Evolutionary conservation across 2,888 invertebrate species (phyloP).

Genomic region (Amblyjoppa fuscipennis): DNA sequence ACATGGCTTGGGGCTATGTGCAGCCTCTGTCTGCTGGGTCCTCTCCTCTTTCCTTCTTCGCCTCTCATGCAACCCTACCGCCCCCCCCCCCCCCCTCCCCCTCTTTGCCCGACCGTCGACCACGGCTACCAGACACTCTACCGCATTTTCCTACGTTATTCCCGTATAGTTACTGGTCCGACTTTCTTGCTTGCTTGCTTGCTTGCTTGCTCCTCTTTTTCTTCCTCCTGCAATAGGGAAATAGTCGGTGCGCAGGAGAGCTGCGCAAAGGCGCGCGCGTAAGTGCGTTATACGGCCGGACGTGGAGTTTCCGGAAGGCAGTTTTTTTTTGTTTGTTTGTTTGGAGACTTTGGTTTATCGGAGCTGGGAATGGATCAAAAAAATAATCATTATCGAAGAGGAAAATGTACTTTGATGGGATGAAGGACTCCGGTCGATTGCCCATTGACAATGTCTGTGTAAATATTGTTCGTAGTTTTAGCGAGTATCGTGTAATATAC

Average conservation of each 20-base stretch:
- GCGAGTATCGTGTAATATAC: no score
- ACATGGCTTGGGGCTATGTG: slow-evolving; percentile 83
- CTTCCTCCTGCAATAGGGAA: background rate
- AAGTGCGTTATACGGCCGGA: background rate
- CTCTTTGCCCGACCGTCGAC: slow-evolving; percentile 45
- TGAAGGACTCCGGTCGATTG: no score
- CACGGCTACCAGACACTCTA: slow-evolving; percentile 61
- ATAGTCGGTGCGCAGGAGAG: slow-evolving; percentile 2
- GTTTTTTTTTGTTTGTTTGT: no score
- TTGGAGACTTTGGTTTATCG: no score
- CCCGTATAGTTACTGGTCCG: slow-evolving; percentile 40
- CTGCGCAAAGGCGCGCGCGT: background rate
- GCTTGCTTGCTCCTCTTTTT: slow-evolving; percentile 26
- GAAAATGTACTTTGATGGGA: no score
- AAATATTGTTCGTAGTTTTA: no score
- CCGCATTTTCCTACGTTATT: slow-evolving; percentile 61
- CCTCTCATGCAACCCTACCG: slow-evolving; percentile 18
- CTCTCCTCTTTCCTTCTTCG: slow-evolving; percentile 69
- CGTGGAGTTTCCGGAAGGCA: no score
- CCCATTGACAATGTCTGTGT: no score
- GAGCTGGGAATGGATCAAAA: no score
- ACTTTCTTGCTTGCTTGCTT: slow-evolving; percentile 59
- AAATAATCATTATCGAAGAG: no score
- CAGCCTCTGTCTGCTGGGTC: slow-evolving; percentile 76
- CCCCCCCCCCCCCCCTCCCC: slow-evolving; percentile 2